Conservation (phyloP, 2,113 vertebrate genomes). For the Myrmecophaga tridactyla region DNA sequence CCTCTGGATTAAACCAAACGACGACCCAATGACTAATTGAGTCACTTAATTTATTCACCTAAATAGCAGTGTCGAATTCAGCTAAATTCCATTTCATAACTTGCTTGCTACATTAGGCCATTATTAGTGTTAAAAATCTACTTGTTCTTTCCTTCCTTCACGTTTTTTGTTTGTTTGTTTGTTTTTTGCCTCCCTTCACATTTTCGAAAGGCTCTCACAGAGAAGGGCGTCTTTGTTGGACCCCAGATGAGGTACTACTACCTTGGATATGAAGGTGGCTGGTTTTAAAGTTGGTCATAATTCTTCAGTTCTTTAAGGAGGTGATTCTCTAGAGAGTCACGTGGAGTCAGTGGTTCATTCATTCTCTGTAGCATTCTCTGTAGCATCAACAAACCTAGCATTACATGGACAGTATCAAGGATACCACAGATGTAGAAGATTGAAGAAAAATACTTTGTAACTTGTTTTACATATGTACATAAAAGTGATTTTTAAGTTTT, state of each 20-base stretch:
- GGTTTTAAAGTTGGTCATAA: neutral
- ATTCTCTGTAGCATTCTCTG: neutral
- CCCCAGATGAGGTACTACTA: neutral
- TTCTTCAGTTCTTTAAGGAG: neutral
- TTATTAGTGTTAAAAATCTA: neutral
- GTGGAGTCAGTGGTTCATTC: neutral
- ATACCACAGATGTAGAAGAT: neutral
- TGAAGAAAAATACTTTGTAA: accelerated
- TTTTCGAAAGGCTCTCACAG: neutral
- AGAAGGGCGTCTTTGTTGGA: neutral
- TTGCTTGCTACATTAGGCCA: accelerated
- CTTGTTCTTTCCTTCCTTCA: too few relatives aligned
- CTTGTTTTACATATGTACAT: accelerated
- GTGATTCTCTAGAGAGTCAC: accelerated
- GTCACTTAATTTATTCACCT: neutral
- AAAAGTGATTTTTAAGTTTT: neutral
- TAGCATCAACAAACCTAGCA: accelerated
- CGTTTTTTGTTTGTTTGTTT: too few relatives aligned
- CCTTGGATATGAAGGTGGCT: neutral
- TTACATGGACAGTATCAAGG: accelerated
- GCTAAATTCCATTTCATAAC: accelerated
- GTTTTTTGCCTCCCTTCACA: neutral
- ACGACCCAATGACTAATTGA: neutral
- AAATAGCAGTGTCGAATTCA: accelerated
- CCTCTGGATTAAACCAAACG: neutral